phyloP scores from a whole-genome alignment of 2,113 vertebrate genomes.

The Mesoclemmys tuberculata region DNA sequence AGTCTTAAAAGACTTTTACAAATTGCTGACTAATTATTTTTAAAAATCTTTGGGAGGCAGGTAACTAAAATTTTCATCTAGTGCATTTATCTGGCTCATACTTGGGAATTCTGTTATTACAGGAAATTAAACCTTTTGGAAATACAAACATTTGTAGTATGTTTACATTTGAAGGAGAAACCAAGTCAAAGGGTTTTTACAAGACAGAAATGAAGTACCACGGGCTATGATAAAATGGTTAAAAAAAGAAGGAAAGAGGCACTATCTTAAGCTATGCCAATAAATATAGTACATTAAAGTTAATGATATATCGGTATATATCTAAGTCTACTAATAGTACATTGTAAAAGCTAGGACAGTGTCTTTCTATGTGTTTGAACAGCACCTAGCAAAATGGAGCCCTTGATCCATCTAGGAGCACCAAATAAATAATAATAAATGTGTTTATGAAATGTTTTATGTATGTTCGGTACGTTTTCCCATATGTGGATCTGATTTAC shows the following conservation, averaged over 20 bases:
- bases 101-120: background rate
- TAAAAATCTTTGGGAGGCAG: background rate
- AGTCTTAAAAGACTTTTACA: background rate
- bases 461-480: background rate
- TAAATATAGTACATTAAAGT: background rate
- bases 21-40: background rate
- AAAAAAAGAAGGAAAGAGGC: background rate
- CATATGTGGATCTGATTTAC: background rate
- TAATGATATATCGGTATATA: background rate
- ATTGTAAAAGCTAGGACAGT: background rate
- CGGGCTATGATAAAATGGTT: background rate
- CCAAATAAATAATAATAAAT: background rate
- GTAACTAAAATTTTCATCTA: rapidly evolving
- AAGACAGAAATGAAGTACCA: background rate
- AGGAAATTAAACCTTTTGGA: background rate
- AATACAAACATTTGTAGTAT: background rate
- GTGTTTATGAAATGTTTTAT: background rate
- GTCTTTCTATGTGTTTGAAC: background rate
- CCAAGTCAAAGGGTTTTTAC: background rate
- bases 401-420: background rate
- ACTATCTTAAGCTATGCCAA: background rate
- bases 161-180: background rate
- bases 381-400: background rate
- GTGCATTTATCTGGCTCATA: background rate
- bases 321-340: background rate